Conservation (phyloP, 1,140 invertebrate genomes). For the Cotesia vestalis region DNA sequence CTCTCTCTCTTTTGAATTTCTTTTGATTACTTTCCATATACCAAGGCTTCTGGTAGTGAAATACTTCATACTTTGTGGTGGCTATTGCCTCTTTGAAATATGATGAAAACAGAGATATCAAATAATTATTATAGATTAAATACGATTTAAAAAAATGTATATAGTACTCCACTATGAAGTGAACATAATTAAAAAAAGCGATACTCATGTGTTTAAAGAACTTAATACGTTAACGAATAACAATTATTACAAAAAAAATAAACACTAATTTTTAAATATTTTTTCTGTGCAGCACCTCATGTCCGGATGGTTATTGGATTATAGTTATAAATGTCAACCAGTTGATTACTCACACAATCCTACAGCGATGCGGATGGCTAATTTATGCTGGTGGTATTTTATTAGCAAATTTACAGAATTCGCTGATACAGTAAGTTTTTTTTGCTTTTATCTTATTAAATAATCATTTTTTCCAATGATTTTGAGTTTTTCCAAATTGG, state of each 20-base stretch:
- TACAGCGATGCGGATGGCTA: conserved; percentile 81
- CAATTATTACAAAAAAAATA: neutral
- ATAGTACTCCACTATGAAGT: neutral
- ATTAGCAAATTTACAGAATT: conserved; percentile 97
- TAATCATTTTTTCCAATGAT: too few relatives aligned
- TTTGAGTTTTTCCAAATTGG: too few relatives aligned
- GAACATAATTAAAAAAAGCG: too few relatives aligned
- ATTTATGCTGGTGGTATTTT: conserved; percentile 96
- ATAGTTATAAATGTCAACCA: conserved; percentile 92
- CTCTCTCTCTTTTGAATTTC: conserved; percentile 33
- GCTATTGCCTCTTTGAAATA: conserved; percentile 23
- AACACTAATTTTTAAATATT: neutral
- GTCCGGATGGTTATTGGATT: conserved; percentile 86
- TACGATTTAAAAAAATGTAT: neutral
- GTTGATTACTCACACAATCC: conserved; percentile 88
- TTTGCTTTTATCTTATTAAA: conserved; percentile 6
- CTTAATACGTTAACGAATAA: too few relatives aligned
- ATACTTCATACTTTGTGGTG: neutral
- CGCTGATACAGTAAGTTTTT: conserved; percentile 81
- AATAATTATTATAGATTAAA: conserved; percentile 14
- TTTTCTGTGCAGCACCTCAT: conserved; percentile 77
- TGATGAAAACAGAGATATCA: conserved; percentile 32
- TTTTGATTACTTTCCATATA: conserved; percentile 53
- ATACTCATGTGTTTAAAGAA: too few relatives aligned
- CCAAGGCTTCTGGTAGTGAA: conserved; percentile 44